Percentiles rank a stretch among this genome's conserved stretches.
Conservation (phyloP, 2,797 vertebrate genomes). For the Lophius americanus region DNA sequence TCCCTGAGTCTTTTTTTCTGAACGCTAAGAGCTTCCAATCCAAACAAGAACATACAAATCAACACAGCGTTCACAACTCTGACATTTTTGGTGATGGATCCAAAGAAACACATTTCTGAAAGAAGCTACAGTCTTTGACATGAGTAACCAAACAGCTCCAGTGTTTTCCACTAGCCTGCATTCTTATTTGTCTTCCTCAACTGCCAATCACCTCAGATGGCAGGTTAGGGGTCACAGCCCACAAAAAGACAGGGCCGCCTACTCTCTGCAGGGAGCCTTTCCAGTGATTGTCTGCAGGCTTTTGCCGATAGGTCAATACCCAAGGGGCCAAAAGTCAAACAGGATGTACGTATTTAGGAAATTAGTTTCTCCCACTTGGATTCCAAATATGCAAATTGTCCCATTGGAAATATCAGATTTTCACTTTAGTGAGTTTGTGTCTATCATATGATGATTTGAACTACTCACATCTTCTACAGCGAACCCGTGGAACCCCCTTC, state of each 20-base stretch:
- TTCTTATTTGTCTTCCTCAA: conserved; percentile 36
- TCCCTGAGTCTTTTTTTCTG: no score
- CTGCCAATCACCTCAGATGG: conserved; percentile 54
- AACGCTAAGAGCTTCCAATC: no score
- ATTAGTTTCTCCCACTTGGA: conserved; percentile 49
- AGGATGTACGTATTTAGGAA: conserved; percentile 32
- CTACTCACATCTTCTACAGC: background rate
- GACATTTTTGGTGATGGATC: no score
- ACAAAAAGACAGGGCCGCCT: conserved; percentile 46
- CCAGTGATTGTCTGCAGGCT: conserved; percentile 53
- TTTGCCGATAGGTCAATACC: conserved; percentile 55
- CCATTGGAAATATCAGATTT: background rate
- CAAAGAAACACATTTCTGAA: background rate
- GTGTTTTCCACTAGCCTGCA: conserved; percentile 18
- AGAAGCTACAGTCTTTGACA: background rate
- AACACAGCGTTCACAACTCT: no score
- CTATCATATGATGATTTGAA: background rate
- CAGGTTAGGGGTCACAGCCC: conserved; percentile 57
- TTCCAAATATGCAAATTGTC: conserved; percentile 35
- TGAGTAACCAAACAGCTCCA: background rate
- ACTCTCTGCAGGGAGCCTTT: conserved; percentile 58
- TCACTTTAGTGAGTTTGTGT: background rate
- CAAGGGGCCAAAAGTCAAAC: conserved; percentile 50
- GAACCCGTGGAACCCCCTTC: background rate
- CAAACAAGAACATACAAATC: background rate